Base-by-base conservation (phyloP, 2,113 vertebrate species). In the Sisor rabdophorus region DNA sequence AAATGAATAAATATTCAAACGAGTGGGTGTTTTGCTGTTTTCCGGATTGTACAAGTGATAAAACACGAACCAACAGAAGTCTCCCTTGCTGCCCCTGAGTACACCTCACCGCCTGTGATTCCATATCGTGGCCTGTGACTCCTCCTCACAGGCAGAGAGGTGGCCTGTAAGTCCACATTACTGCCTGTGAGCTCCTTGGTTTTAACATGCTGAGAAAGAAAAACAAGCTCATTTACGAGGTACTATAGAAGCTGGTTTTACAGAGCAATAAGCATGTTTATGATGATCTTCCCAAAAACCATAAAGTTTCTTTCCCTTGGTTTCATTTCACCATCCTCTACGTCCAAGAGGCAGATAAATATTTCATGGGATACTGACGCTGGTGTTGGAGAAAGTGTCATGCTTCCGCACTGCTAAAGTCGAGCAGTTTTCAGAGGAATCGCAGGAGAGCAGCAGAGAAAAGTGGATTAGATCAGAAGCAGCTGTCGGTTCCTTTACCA, bases 401-500 rank as follows among this genome's bases (percentile, higher is more conserved):
- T 82, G 83, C 87, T 85, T 55, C 59, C 74, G 77, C 74, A 79
- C 79, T 79, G 80, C 87, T 87, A 86, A 89, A 85, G 71, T 73
- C 77, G 70, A 78, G 80, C 55, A 56, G 87, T 87, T 87, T 90
- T 85, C 73, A 65, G 91, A 87, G 65, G 83, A 73, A 87, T 87
- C 67, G 71, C 80, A 2, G 81, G 82, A 84, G 82, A 80, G 74
- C 82, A 84, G 84, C 36, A 24, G 86, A 87, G 86, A 89, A 85
- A 82, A 81, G 59, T 75, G 65, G 81, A 84, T 89, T 90, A 89
- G 86, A 91, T 90, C 88, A 87, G 84, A 83, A 87, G 86, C 88
- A 88, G 90, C 88, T 91, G 89, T 89, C 90, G 84, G 82, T 85
- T 82, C 84, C 80, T 75, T 87, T 71, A 80, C 85, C 86, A 84